Base-by-base conservation (phyloP, 2,113 vertebrate species). In the Embiotoca jacksoni region DNA sequence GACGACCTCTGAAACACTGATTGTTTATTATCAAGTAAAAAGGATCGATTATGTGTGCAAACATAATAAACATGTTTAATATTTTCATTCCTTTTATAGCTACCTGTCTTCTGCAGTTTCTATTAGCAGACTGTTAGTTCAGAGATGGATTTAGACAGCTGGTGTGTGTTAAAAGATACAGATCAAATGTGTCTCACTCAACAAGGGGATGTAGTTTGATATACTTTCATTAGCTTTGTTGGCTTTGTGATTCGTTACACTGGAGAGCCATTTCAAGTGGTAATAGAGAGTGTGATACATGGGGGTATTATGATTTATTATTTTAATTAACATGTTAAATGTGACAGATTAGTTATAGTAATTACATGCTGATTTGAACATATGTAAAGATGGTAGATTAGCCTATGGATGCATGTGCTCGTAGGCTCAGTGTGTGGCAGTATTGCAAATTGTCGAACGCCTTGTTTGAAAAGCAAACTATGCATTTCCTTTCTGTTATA, bases 221-320 rank as follows among this genome's bases (percentile, higher is more conserved):
- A 62, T 35, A 75, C 68, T 89, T 80, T 85, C 80, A 90, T 91
- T 88, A 83, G 71, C 78, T 68, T 78, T 82, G 87, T 87, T 87
- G 64, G 78, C 74, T 87, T 82, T 78, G 59, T 58, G 53, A 91
- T 90, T 83, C 14, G 72, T 78, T 66, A 50, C 72, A 70, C 71
- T 36, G 53, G 72, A 70, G 69, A 70, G 75, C 1, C 41, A 76
- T 76, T 83, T 77, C 57, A 37, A 88, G 83, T 36, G 59, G 54
- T 88, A 82, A 75, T 61, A 74, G 61, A 62, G 62, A 69, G 55
- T 31, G 47, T 64, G 86, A 85, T 64, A 81, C 68, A 60, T 10
- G 49, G 63, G 46, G 55, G 11, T 61, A 75, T 83, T 68, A 71
- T 85, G 86, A 91, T 91, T 85, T 85, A 89, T 90, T 80, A 63